phyloP scores from a whole-genome alignment of 2,888 invertebrate species.

The Ochropleura plecta region DNA sequence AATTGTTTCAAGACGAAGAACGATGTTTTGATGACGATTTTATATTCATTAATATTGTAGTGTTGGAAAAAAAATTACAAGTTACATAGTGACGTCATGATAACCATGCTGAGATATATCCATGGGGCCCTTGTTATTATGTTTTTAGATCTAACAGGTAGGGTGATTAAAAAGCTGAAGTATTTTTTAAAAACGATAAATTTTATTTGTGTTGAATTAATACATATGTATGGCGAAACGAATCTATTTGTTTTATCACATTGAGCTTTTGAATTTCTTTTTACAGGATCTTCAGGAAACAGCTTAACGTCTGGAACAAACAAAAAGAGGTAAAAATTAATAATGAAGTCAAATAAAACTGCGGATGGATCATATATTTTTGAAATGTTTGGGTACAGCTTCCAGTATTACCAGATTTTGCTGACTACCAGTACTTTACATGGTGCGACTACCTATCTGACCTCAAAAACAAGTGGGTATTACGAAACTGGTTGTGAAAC shows the following conservation, averaged over 20 bases:
- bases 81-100: neutral
- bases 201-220: conserved; percentile 51
- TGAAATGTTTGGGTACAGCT: no score
- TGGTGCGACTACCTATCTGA: no score
- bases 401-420: no score
- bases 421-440: no score
- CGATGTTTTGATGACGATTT: neutral
- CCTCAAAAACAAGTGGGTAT: no score
- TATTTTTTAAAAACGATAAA: conserved; percentile 43
- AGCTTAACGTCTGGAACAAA: conserved; percentile 78
- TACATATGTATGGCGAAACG: conserved; percentile 69
- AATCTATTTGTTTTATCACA: conserved; percentile 77
- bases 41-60: neutral
- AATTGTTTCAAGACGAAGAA: neutral
- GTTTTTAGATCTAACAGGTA: neutral
- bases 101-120: neutral
- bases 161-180: conserved; percentile 18
- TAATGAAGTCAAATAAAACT: neutral
- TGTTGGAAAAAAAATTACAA: neutral
- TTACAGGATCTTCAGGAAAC: neutral
- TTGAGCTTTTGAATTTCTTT: conserved; percentile 71
- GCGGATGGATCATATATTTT: no score
- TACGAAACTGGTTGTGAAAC: no score
- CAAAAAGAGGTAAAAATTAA: conserved; percentile 29
- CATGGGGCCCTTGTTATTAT: neutral